Evolutionary conservation across 2,113 vertebrate genomes (phyloP).

Genomic region (Aptenodytes patagonicus): DNA sequence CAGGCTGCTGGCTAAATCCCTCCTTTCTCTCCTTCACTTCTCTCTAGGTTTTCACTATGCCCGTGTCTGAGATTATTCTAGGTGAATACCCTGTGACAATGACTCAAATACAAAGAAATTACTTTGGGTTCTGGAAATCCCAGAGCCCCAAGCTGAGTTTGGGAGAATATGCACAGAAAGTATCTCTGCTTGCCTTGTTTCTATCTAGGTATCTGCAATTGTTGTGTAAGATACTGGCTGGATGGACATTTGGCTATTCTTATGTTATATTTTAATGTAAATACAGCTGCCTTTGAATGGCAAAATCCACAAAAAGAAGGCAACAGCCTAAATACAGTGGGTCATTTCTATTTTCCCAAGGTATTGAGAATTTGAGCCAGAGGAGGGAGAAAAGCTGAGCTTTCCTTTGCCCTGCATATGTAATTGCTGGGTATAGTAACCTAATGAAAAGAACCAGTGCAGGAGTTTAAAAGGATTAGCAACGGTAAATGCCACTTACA

Average conservation of each 20-base stretch:
- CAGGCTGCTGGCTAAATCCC: background rate
- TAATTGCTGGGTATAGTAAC: constrained; percentile 4
- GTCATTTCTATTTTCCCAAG: background rate
- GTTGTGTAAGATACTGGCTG: background rate
- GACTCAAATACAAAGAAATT: background rate
- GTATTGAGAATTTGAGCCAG: background rate
- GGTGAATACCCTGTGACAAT: background rate
- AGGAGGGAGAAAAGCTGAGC: background rate
- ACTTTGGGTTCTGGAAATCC: background rate
- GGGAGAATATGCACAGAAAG: background rate
- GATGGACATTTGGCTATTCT: background rate
- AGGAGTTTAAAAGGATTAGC: constrained; percentile 27
- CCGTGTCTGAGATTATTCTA: background rate
- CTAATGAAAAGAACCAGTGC: background rate
- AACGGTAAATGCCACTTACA: background rate
- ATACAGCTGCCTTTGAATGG: background rate
- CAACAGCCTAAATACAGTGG: background rate
- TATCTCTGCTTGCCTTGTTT: background rate
- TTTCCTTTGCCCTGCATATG: background rate
- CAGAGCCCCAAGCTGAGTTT: background rate
- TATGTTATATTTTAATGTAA: background rate
- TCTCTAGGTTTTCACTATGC: background rate
- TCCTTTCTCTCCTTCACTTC: background rate
- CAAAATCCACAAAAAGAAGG: background rate
- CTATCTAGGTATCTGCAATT: background rate